Conservation (phyloP, 1,140 invertebrate genomes). For the Coenobita brevimanus region DNA sequence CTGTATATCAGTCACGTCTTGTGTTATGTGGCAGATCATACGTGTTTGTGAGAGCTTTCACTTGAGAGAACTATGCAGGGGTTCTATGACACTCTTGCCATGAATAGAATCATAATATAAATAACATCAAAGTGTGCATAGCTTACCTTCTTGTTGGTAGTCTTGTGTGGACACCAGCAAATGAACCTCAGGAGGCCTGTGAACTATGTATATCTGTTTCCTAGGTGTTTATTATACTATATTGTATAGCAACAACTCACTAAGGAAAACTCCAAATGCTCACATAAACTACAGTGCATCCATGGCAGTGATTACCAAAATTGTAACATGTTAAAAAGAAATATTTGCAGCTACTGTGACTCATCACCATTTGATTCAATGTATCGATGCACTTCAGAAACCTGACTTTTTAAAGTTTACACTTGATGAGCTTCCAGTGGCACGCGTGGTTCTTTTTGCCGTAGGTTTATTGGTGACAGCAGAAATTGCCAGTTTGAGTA, state of each 20-base stretch:
- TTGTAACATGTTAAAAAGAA: constrained; percentile 10
- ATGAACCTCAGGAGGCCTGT: constrained; percentile 62
- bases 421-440: too few relatives aligned
- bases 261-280: constrained; percentile 34
- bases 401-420: too few relatives aligned
- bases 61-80: constrained; percentile 53
- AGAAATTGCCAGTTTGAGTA: too few relatives aligned
- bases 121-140: constrained; percentile 55
- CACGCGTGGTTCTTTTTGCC: too few relatives aligned
- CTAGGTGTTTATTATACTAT: constrained; percentile 59
- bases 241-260: constrained; percentile 50
- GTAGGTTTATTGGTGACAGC: constrained; percentile 1
- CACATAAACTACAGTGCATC: constrained; percentile 56
- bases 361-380: neutral
- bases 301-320: constrained; percentile 31
- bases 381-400: neutral
- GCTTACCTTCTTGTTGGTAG: constrained; percentile 19
- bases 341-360: constrained; percentile 26
- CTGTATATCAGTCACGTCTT: constrained; percentile 33
- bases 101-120: constrained; percentile 27
- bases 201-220: constrained; percentile 57
- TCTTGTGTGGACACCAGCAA: constrained; percentile 11
- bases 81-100: constrained; percentile 63
- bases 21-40: constrained; percentile 38
- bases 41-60: constrained; percentile 44